Percentiles rank a stretch among this genome's conserved stretches.
Conservation (phyloP, 2,113 vertebrate species). For the Notechis scutatus region DNA sequence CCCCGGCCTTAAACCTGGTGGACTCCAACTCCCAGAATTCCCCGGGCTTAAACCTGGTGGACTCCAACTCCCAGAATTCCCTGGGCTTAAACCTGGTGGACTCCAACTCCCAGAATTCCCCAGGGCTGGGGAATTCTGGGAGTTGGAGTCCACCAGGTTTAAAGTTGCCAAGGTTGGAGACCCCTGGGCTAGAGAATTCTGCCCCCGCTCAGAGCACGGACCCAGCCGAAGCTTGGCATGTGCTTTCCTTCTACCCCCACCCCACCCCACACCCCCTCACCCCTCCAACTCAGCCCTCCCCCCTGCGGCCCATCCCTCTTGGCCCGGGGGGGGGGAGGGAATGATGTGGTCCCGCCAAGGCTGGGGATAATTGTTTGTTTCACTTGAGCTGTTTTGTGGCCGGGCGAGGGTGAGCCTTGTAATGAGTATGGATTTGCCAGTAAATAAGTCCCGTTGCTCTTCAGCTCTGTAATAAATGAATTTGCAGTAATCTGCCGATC, state of each 20-base stretch:
- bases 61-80: too few relatives aligned
- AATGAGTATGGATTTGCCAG: constrained; percentile 72
- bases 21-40: too few relatives aligned
- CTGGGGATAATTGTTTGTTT: constrained; percentile 70
- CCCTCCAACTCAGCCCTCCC: neutral
- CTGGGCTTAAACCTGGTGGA: too few relatives aligned
- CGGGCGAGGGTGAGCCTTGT: constrained; percentile 63
- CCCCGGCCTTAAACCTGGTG: too few relatives aligned
- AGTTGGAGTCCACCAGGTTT: too few relatives aligned
- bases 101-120: too few relatives aligned
- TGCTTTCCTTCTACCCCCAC: neutral
- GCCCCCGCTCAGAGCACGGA: too few relatives aligned
- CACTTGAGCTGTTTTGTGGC: constrained; percentile 66
- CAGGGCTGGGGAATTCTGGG: too few relatives aligned
- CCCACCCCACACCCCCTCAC: neutral
- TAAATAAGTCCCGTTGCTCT: constrained; percentile 67
- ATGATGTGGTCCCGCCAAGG: constrained; percentile 33
- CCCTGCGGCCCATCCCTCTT: neutral
- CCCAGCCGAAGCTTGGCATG: neutral
- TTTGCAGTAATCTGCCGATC: constrained; percentile 69
- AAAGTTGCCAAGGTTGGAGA: too few relatives aligned
- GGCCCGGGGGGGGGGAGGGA: constrained; percentile 13
- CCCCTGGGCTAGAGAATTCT: neutral
- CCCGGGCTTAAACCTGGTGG: too few relatives aligned
- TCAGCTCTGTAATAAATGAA: constrained; percentile 70